Percentiles rank a stretch among this genome's conserved stretches.
Evolutionary conservation across 1,140 invertebrate genomes (phyloP).

Genomic region (Drusus annulatus): DNA sequence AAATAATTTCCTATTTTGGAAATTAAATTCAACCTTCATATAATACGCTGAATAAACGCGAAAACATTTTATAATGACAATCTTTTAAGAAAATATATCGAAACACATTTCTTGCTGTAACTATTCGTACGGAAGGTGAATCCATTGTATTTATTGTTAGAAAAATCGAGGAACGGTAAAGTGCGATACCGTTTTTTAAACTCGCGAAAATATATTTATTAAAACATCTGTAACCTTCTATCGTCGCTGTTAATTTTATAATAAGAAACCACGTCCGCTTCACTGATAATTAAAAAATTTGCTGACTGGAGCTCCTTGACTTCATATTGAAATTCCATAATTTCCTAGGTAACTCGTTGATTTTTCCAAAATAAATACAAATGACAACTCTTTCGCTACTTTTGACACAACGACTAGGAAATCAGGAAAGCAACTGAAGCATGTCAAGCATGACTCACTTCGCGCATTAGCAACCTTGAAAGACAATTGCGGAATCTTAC

Average conservation of each 20-base stretch:
- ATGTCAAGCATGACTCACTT: conserved; percentile 28
- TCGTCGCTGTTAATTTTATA: conserved; percentile 46
- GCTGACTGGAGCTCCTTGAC: conserved; percentile 28
- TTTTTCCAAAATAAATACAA: conserved; percentile 35
- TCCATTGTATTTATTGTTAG: background rate
- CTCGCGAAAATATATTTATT: background rate
- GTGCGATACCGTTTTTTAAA: conserved; percentile 1
- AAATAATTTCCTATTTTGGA: conserved; percentile 40
- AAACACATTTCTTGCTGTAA: too few relatives aligned
- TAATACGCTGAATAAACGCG: background rate
- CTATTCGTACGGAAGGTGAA: too few relatives aligned
- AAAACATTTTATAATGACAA: background rate
- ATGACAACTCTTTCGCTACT: conserved; percentile 27
- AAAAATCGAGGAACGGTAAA: conserved; percentile 16
- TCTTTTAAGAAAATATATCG: background rate
- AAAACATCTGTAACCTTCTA: conserved; percentile 36
- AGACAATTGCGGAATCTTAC: background rate
- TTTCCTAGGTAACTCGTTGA: background rate
- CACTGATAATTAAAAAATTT: conserved; percentile 39
- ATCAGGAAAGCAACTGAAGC: conserved; percentile 12
- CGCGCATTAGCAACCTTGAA: conserved; percentile 10
- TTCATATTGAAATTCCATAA: conserved; percentile 45
- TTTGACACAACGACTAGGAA: conserved; percentile 19
- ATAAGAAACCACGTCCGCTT: conserved; percentile 32
- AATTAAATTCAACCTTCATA: conserved; percentile 12